These are phyloP conservation scores for Gymnocypris eckloni DNA, from an alignment of 2,797 vertebrate genomes.

Conservation along the genomic window DNA sequence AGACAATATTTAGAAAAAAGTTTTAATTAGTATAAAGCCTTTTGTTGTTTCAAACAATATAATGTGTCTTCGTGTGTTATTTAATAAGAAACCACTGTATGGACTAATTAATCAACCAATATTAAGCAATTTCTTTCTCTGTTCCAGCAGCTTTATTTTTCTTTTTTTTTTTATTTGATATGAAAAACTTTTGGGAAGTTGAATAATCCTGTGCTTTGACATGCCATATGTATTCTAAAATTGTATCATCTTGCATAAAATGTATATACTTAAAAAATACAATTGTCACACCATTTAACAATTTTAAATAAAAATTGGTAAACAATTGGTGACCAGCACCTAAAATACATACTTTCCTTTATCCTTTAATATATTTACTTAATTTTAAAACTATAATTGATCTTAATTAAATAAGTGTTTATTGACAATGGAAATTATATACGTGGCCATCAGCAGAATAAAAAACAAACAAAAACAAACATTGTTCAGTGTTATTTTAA, in stretches of 20 bases:
- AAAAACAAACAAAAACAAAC: too few relatives aligned
- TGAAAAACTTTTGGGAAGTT: not conserved
- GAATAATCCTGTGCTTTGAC: too few relatives aligned
- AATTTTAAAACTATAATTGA: not conserved
- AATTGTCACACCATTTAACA: too few relatives aligned
- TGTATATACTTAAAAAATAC: too few relatives aligned
- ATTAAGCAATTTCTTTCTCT: not conserved
- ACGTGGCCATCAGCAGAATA: too few relatives aligned
- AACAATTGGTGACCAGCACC: not conserved
- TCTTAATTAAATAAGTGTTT: not conserved
- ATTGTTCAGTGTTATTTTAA: too few relatives aligned
- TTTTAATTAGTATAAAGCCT: not conserved
- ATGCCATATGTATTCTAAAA: too few relatives aligned
- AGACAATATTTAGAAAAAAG: not conserved
- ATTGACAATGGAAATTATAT: too few relatives aligned
- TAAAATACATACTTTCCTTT: not conserved
- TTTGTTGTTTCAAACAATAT: constrained; percentile 4
- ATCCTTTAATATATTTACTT: not conserved
- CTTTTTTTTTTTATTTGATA: not conserved
- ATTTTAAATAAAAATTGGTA: too few relatives aligned
- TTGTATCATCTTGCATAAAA: too few relatives aligned
- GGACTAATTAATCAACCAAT: not conserved
- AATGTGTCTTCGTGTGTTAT: not conserved
- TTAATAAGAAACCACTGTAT: not conserved
- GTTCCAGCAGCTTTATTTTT: not conserved